A percentile compares a stretch with the other conserved stretches of the same genome.
Evolutionary conservation across 1,140 invertebrate species (phyloP).

Genomic region (Trachymyrmex cornetzi): DNA sequence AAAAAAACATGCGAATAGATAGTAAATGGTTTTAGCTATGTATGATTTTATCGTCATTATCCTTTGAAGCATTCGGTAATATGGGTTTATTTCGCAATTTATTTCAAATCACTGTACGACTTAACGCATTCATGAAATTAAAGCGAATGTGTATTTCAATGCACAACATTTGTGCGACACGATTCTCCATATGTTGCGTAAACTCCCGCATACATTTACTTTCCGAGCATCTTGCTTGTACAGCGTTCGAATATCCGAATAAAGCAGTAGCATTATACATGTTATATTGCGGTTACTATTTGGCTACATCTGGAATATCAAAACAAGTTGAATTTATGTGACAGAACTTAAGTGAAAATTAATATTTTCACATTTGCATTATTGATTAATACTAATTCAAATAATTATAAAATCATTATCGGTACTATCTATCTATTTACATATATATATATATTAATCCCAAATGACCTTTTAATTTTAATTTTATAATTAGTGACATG

Average conservation of each 20-base stretch:
- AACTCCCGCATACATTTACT: conserved; percentile 10
- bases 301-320: neutral
- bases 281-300: neutral
- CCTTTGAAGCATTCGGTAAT: neutral
- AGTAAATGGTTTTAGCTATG: neutral
- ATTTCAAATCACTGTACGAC: conserved; percentile 8
- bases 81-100: neutral
- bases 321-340: neutral
- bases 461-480: neutral
- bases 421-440: neutral
- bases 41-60: conserved; percentile 19
- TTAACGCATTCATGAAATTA: conserved; percentile 32
- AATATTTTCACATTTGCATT: conserved; percentile 6
- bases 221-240: neutral
- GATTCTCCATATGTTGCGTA: neutral
- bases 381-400: neutral
- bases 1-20: neutral
- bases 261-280: conserved; percentile 23
- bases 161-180: neutral
- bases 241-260: conserved; percentile 9
- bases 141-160: conserved; percentile 36
- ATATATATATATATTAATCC: neutral
- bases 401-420: conserved; percentile 15
- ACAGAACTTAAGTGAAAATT: neutral
- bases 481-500: neutral